Conservation (phyloP, 2,797 vertebrate genomes). For the Chrysocyon brachyurus region DNA sequence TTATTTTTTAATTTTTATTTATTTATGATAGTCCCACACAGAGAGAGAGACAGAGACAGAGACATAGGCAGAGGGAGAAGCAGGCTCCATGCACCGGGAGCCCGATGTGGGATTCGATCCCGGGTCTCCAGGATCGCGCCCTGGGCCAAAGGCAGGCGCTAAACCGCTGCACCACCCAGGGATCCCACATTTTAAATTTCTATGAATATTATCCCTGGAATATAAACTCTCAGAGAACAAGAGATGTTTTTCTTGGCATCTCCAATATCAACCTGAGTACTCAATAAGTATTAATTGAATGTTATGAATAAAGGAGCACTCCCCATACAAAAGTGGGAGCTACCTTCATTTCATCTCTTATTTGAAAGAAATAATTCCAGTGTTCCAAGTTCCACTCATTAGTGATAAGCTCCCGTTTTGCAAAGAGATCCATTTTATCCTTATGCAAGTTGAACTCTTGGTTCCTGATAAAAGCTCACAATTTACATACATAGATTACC, state of each 20-base stretch:
- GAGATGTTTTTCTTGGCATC: not conserved
- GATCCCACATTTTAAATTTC: not conserved
- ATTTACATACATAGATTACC: not conserved
- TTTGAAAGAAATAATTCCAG: not conserved
- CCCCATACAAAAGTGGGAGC: not conserved
- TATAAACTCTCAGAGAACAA: not conserved
- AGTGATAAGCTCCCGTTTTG: not conserved
- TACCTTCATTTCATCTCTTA: not conserved
- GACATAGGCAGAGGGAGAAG: too few relatives aligned
- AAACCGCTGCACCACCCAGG: too few relatives aligned
- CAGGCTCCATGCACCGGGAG: too few relatives aligned
- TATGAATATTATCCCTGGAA: not conserved
- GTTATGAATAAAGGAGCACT: not conserved
- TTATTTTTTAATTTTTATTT: too few relatives aligned
- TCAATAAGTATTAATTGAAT: not conserved
- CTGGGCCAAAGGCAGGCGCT: too few relatives aligned
- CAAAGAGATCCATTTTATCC: not conserved
- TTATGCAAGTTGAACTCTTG: not conserved
- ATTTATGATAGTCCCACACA: too few relatives aligned
- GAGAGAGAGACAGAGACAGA: too few relatives aligned
- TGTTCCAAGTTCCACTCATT: not conserved
- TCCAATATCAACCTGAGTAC: not conserved
- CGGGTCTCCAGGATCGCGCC: too few relatives aligned
- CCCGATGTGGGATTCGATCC: too few relatives aligned
- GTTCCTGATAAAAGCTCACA: not conserved